phyloP scores from a whole-genome alignment of 2,797 vertebrate genomes.

The Bradypus variegatus region DNA sequence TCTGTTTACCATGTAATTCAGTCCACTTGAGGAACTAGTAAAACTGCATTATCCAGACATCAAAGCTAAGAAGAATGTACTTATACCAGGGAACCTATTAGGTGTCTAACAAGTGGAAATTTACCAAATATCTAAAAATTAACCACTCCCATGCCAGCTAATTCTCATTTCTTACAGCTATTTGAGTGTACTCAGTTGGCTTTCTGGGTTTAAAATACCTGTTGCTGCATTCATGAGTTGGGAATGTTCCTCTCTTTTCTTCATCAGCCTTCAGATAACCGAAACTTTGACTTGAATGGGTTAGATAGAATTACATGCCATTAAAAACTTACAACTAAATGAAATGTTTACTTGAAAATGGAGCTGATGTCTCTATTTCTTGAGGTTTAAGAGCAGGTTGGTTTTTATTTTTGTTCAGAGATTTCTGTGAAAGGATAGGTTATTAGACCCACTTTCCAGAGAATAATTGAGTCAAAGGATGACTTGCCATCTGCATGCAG shows the following conservation, averaged over 20 bases:
- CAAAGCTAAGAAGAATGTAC: conserved; percentile 46
- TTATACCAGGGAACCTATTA: conserved; percentile 40
- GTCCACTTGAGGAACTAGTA: conserved; percentile 60
- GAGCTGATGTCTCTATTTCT: background rate
- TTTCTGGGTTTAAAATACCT: conserved; percentile 5
- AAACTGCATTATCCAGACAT: conserved; percentile 62
- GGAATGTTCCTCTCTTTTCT: background rate
- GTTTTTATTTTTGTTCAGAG: background rate
- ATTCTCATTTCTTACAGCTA: background rate
- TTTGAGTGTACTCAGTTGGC: background rate
- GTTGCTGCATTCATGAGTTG: background rate
- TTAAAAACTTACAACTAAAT: conserved; percentile 1
- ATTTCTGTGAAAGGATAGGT: background rate
- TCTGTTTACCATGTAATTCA: conserved; percentile 60
- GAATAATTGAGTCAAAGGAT: background rate
- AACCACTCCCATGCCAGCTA: background rate
- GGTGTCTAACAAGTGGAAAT: conserved; percentile 50
- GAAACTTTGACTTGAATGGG: background rate
- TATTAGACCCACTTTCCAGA: background rate
- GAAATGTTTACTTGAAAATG: conserved; percentile 14
- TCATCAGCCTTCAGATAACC: background rate
- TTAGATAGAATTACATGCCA: background rate
- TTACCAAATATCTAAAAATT: conserved; percentile 15
- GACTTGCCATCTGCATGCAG: background rate
- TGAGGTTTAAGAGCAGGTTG: background rate